Conservation (phyloP, 2,113 vertebrate species). For the Cricetomys ansorgei region DNA sequence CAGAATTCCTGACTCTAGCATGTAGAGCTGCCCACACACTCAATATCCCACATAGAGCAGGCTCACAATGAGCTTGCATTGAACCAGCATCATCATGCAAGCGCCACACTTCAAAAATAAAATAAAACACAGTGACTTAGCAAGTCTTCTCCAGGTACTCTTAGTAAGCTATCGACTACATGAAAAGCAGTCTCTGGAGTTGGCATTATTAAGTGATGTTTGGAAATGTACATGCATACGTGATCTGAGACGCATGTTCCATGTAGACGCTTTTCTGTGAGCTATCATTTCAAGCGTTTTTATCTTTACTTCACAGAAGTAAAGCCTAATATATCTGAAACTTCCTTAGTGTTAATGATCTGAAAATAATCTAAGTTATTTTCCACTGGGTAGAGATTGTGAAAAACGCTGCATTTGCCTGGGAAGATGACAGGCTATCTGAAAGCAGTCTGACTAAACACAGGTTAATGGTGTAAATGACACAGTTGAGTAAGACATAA, state of each 20-base stretch:
- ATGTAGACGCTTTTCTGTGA: background rate
- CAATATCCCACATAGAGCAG: background rate
- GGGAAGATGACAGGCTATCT: slow-evolving; percentile 32
- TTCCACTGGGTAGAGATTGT: background rate
- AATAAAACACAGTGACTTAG: background rate
- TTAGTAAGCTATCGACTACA: background rate
- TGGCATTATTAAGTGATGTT: background rate
- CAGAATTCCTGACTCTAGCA: background rate
- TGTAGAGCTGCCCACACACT: background rate
- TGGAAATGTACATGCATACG: background rate
- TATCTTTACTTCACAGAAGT: background rate
- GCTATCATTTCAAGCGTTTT: background rate
- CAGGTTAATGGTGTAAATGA: slow-evolving; percentile 69
- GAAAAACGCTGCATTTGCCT: slow-evolving; percentile 19
- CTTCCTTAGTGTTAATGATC: background rate
- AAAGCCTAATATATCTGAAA: background rate
- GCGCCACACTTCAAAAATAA: background rate
- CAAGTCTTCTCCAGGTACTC: background rate
- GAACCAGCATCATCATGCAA: background rate
- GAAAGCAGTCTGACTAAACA: slow-evolving; percentile 66
- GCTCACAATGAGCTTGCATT: background rate
- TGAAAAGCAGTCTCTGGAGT: background rate
- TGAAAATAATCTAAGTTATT: slow-evolving; percentile 28
- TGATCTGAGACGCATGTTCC: background rate
- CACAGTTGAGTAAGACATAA: slow-evolving; percentile 61